Conservation (phyloP, 1,140 invertebrate species). For the Dreissena rostriformis region DNA sequence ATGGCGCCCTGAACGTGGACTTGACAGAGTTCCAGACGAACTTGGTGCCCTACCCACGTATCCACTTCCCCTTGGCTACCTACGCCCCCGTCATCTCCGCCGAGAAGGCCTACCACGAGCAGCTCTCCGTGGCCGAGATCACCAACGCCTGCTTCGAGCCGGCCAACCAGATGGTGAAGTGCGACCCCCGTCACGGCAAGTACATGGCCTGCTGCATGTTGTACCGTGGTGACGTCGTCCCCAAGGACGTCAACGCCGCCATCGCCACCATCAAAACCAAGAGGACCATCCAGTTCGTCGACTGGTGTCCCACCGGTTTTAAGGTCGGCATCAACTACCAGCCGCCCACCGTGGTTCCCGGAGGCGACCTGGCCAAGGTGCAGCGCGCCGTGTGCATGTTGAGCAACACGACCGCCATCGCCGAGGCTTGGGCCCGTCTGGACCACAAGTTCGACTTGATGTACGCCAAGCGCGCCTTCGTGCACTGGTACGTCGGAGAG, state of each 20-base stretch:
- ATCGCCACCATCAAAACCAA: conserved; percentile 92
- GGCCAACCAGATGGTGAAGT: conserved; percentile 95
- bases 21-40: conserved; percentile 89
- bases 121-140: conserved; percentile 87
- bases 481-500: conserved; percentile 80
- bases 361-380: conserved; percentile 88
- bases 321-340: conserved; percentile 83
- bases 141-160: conserved; percentile 93
- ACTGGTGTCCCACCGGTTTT: conserved; percentile 89
- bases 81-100: conserved; percentile 68
- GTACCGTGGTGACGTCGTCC: conserved; percentile 78
- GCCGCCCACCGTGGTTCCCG: conserved; percentile 87
- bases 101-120: conserved; percentile 76
- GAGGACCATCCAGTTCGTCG: conserved; percentile 88
- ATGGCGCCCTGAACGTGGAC: conserved; percentile 88
- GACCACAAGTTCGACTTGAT: conserved; percentile 85
- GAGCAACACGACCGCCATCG: conserved; percentile 89
- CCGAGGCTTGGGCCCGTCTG: conserved; percentile 86
- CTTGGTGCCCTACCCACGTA: conserved; percentile 79
- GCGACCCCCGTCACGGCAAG: conserved; percentile 92
- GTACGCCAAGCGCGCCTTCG: conserved; percentile 83
- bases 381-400: conserved; percentile 83
- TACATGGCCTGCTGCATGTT: conserved; percentile 89
- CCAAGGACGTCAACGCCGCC: conserved; percentile 82
- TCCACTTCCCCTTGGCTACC: conserved; percentile 72